Conservation (phyloP, 2,797 vertebrate species). For the Loris lydekkerianus region DNA sequence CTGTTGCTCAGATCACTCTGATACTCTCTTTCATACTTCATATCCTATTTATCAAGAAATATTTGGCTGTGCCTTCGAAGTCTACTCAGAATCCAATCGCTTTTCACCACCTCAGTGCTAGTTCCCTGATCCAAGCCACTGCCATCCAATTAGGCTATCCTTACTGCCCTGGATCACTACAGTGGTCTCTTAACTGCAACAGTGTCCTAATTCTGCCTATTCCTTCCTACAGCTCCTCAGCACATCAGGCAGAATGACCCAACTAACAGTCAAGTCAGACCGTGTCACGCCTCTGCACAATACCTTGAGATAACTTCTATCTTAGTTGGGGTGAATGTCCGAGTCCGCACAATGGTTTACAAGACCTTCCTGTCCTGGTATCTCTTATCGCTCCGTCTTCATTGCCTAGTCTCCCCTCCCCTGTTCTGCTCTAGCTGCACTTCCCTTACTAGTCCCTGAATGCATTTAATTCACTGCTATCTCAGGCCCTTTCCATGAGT, state of each 20-base stretch:
- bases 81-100: neutral
- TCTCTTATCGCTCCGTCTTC: neutral
- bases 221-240: neutral
- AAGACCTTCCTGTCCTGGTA: neutral
- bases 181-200: neutral
- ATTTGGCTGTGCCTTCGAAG: neutral
- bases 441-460: neutral
- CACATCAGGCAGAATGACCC: neutral
- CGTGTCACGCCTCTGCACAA: neutral
- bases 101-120: neutral
- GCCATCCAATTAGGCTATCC: accelerated
- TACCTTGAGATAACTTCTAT: neutral
- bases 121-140: neutral
- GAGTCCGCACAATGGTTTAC: neutral
- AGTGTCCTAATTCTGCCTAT: neutral
- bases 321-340: no score
- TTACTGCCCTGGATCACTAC: no score
- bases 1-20: neutral
- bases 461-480: neutral
- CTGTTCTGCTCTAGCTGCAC: neutral
- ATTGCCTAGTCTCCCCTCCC: accelerated
- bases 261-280: neutral
- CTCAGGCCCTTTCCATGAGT: neutral
- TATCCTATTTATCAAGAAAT: neutral
- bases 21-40: neutral